These are phyloP conservation scores for Eilema depressum DNA, from an alignment of 2,888 invertebrate genomes.

Conservation along the genomic window DNA sequence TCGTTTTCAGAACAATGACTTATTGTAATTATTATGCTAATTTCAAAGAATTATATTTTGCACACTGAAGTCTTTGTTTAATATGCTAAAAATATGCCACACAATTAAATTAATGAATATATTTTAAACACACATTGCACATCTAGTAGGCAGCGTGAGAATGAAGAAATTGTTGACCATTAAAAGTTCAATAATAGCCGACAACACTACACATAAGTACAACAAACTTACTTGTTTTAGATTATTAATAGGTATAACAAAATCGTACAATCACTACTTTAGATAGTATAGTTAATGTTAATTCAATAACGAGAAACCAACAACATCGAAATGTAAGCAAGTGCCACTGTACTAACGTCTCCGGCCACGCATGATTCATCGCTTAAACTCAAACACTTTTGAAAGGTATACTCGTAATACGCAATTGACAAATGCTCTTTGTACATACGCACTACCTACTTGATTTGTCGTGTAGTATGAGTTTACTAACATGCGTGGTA, in stretches of 20 bases:
- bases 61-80: neutral
- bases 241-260: slow-evolving; percentile 54
- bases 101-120: neutral
- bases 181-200: slow-evolving; percentile 59
- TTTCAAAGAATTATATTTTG: neutral
- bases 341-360: slow-evolving; percentile 39
- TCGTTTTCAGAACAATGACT: slow-evolving; percentile 4
- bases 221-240: slow-evolving; percentile 52
- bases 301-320: neutral
- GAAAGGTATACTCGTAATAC: slow-evolving; percentile 45
- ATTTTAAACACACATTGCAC: neutral
- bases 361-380: slow-evolving; percentile 10
- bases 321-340: neutral
- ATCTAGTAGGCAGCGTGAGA: neutral
- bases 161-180: slow-evolving; percentile 51
- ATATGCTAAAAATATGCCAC: neutral
- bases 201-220: slow-evolving; percentile 58
- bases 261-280: slow-evolving; percentile 38
- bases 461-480: slow-evolving; percentile 21
- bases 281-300: slow-evolving; percentile 54
- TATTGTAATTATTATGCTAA: slow-evolving; percentile 4
- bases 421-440: slow-evolving; percentile 76
- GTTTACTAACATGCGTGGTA: neutral
- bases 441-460: slow-evolving; percentile 46
- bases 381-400: slow-evolving; percentile 35